Evolutionary conservation across 2,797 vertebrate species (phyloP).

Genomic region (Gymnodraco acuticeps): DNA sequence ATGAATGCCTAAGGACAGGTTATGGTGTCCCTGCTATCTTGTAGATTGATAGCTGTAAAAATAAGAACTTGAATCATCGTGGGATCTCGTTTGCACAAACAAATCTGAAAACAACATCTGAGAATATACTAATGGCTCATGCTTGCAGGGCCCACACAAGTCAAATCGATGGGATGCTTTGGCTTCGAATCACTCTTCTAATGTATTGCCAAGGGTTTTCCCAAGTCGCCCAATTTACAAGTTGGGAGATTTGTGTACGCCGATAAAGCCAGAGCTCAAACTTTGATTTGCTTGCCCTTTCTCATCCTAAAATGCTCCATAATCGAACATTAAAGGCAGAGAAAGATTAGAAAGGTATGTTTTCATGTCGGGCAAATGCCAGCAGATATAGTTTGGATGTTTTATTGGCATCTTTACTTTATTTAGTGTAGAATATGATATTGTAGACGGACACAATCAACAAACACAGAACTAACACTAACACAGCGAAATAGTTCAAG

Average conservation of each 20-base stretch:
- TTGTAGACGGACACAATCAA: background rate
- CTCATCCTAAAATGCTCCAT: constrained; percentile 48
- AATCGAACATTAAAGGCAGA: constrained; percentile 47
- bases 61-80: constrained; percentile 59
- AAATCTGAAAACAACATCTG: constrained; percentile 76
- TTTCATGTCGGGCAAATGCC: constrained; percentile 2
- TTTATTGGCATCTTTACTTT: background rate
- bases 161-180: constrained; percentile 83
- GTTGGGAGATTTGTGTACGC: constrained; percentile 76
- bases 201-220: constrained; percentile 83
- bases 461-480: background rate
- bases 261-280: constrained; percentile 62
- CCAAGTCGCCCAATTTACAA: constrained; percentile 81
- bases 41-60: constrained; percentile 65
- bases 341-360: constrained; percentile 13
- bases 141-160: constrained; percentile 83
- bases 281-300: constrained; percentile 66
- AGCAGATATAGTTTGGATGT: constrained; percentile 19
- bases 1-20: constrained; percentile 77
- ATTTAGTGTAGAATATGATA: constrained; percentile 18
- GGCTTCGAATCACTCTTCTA: constrained; percentile 75
- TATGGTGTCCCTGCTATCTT: constrained; percentile 67
- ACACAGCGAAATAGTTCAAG: background rate
- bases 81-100: constrained; percentile 82
- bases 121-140: constrained; percentile 80